These are phyloP conservation scores for Grapholita molesta DNA, from an alignment of 1,140 invertebrate genomes.

Conservation along the genomic window DNA sequence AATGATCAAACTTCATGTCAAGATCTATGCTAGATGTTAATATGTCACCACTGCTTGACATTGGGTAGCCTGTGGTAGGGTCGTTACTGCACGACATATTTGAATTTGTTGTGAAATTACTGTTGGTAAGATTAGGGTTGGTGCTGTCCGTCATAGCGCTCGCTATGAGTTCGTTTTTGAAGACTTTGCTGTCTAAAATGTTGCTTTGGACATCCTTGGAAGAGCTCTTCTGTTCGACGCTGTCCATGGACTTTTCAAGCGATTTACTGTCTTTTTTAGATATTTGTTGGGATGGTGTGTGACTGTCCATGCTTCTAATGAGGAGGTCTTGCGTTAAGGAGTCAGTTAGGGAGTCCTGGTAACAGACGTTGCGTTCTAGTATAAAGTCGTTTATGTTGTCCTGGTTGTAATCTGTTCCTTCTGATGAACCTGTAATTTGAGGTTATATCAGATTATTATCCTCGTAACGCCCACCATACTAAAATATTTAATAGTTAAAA, in stretches of 20 bases:
- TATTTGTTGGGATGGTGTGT: conserved; percentile 42
- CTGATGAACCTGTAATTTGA: conserved; percentile 51
- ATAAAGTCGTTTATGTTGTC: conserved; percentile 73
- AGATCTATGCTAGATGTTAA: conserved; percentile 72
- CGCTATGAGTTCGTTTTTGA: conserved; percentile 49
- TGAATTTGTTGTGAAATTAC: conserved; percentile 71
- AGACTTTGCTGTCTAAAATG: conserved; percentile 63
- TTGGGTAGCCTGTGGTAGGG: conserved; percentile 65
- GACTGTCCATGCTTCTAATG: conserved; percentile 61
- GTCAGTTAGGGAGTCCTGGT: conserved; percentile 73
- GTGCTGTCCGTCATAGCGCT: conserved; percentile 66
- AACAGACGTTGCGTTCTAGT: conserved; percentile 73
- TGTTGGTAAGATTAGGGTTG: conserved; percentile 66
- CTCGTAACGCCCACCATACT: too few relatives aligned
- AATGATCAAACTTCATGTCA: conserved; percentile 77
- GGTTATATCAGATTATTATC: too few relatives aligned
- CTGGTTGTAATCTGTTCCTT: conserved; percentile 61
- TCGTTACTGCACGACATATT: conserved; percentile 72
- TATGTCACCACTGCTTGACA: conserved; percentile 68
- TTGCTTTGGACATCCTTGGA: conserved; percentile 61
- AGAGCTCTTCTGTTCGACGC: conserved; percentile 61
- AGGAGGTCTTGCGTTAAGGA: conserved; percentile 67
- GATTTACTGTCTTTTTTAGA: conserved; percentile 60
- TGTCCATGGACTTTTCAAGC: conserved; percentile 60
- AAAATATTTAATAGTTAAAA: too few relatives aligned